A percentile compares a stretch with the other conserved stretches of the same genome.
Evolutionary conservation across 1,140 invertebrate species (phyloP).

Genomic region (Drosophila dunni): DNA sequence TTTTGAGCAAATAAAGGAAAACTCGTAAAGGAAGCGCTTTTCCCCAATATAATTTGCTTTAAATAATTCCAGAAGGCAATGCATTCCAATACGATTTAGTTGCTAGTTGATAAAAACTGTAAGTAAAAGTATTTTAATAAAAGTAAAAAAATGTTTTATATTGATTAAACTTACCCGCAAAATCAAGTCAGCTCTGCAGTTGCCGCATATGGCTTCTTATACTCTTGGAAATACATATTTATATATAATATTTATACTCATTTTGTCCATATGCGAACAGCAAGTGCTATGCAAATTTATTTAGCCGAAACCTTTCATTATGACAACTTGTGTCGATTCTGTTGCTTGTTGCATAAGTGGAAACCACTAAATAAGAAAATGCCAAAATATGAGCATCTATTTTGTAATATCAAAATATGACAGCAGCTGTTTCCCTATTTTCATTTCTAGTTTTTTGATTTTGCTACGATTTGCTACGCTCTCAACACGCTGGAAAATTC

Average conservation of each 20-base stretch:
- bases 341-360: constrained; percentile 3
- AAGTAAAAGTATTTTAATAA: no score
- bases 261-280: constrained; percentile 13
- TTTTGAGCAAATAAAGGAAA: constrained; percentile 5
- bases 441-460: constrained; percentile 1
- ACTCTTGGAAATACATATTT: background rate
- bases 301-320: constrained; percentile 41
- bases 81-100: no score
- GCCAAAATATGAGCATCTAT: constrained; percentile 45
- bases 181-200: background rate
- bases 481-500: constrained; percentile 23
- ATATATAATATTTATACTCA: background rate
- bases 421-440: constrained; percentile 49
- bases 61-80: background rate
- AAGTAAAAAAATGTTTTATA: no score
- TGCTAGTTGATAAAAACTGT: no score
- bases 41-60: background rate
- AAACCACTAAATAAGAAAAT: constrained; percentile 53
- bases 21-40: background rate
- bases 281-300: constrained; percentile 64
- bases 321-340: background rate
- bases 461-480: constrained; percentile 57
- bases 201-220: constrained; percentile 26
- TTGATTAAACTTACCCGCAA: no score
- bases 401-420: constrained; percentile 64